Conservation (phyloP, 1,140 invertebrate genomes). For the Paralvinella palmiformis region DNA sequence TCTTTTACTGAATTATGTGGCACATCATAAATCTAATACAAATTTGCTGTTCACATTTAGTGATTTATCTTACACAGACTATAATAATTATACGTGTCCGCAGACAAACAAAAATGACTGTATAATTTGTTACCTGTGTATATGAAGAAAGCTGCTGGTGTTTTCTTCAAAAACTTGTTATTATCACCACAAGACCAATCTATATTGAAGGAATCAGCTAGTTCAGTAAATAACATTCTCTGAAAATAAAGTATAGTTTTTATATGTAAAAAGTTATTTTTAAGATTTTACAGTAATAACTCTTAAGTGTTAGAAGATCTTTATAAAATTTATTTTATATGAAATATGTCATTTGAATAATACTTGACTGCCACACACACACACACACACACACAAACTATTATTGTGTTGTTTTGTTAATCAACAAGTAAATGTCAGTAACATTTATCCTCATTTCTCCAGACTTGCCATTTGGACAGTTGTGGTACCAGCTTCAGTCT, state of each 20-base stretch:
- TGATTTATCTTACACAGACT: no score
- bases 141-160: conserved; percentile 50
- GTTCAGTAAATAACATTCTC: conserved; percentile 58
- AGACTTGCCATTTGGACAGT: no score
- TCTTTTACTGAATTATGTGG: no score
- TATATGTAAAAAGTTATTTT: background rate
- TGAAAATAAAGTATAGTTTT: conserved; percentile 23
- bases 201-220: conserved; percentile 64
- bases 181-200: conserved; percentile 55
- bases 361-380: background rate
- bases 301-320: background rate
- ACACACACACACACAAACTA: background rate
- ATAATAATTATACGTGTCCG: no score
- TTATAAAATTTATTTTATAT: background rate
- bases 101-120: no score
- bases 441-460: no score
- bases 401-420: background rate
- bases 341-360: background rate
- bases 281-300: background rate
- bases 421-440: no score
- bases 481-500: no score
- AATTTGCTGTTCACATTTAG: no score
- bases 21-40: no score
- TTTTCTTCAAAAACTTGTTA: conserved; percentile 48
- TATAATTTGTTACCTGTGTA: conserved; percentile 44